phyloP scores from a whole-genome alignment of 2,113 vertebrate genomes.

The Psophia crepitans region DNA sequence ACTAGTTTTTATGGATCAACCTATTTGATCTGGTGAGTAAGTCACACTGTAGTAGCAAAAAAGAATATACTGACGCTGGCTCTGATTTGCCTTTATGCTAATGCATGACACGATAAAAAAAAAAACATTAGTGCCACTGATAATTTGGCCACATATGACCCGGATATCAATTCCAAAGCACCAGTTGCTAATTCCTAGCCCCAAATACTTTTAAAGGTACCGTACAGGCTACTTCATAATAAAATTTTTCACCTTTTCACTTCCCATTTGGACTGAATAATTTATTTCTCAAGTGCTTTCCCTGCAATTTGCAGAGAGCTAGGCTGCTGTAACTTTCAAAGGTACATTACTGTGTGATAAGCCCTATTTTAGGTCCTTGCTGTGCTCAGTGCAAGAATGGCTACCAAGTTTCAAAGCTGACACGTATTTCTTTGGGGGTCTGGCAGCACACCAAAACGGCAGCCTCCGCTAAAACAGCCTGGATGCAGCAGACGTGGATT shows the following conservation, averaged over 20 bases:
- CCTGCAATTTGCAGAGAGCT: neutral
- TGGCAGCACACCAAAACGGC: slow-evolving; percentile 1
- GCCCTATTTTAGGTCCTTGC: neutral
- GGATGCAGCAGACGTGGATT: neutral
- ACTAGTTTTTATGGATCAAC: slow-evolving; percentile 25
- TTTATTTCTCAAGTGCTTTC: slow-evolving; percentile 6
- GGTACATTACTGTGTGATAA: neutral
- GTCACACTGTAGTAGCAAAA: neutral
- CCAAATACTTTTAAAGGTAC: neutral
- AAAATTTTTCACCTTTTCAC: neutral
- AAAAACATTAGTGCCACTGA: neutral
- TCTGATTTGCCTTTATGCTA: neutral
- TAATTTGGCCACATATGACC: neutral
- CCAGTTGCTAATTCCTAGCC: neutral
- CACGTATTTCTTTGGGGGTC: neutral
- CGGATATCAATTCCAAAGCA: neutral
- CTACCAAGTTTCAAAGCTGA: slow-evolving; percentile 22
- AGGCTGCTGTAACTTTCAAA: neutral
- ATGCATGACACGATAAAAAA: neutral
- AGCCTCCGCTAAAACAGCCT: neutral
- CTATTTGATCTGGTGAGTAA: neutral
- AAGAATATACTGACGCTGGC: neutral
- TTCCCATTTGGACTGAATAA: neutral
- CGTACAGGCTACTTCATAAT: neutral
- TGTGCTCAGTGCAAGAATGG: neutral